Base-by-base conservation (phyloP, 2,797 vertebrate genomes). In the Tenualosa ilisha region DNA sequence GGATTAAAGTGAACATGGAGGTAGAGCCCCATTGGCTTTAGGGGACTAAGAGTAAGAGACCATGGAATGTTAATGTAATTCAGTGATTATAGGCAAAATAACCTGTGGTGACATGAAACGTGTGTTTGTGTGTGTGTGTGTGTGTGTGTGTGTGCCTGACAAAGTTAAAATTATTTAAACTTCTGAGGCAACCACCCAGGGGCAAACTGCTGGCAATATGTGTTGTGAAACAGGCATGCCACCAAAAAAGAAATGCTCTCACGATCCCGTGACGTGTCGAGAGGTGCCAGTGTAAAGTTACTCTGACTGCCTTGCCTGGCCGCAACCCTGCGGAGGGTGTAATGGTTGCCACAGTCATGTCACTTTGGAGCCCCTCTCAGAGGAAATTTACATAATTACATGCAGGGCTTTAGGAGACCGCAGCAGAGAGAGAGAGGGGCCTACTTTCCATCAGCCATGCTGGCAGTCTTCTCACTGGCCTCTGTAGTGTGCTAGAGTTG, bases 361-460 rank as follows among this genome's bases (percentile, higher is more conserved):
- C 68, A 75, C 37, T 31, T 3, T 43, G 40, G 13, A 37, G 40
- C 40, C 68, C 31, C 68, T 40, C 68, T 17, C 37, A 43, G 68
- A 75, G 68, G 68, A 75, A 75, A 75, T 75, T 40, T 75, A 75
- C 68, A 75, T 75, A 75, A 75, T 75, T 75, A 37, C 68, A 75
- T 72, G 26, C 68, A 72, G 68, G 68, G 31, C 31, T 40, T 40
- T 40, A 72, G 68, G 68, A 11, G 37, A 40, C 68, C 31, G 37
- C 68, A 75, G 31, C 13, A 40, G 12, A 75, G 31, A 40, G 68
- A 43, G 31, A 40, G 13, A 40, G 51, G 46, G 46, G 46, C 4
- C 3, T 1, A 46, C 46, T 46, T 46, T 46, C 31, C 31, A 31
- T 31, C 1, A 31, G 31, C 46, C 46, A 46, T 46, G 46, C 46